These are phyloP conservation scores for Pipa parva DNA, from an alignment of 2,113 vertebrate species.

Conservation along the genomic window DNA sequence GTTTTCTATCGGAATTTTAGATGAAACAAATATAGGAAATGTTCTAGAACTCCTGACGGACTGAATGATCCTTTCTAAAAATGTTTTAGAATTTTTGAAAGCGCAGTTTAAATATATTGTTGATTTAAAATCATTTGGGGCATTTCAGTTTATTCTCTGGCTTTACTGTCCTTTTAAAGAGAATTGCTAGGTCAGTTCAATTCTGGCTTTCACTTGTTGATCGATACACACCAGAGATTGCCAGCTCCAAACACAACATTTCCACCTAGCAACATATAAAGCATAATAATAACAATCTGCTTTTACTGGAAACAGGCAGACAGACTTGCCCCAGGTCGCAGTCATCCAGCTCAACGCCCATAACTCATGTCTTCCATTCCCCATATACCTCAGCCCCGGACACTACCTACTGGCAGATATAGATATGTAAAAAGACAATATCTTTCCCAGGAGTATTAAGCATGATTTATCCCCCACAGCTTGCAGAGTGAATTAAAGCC, in stretches of 20 bases:
- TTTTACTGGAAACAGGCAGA: slow-evolving; percentile 2
- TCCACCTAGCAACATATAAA: neutral
- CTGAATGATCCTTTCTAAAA: too few species aligned
- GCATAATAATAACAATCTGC: slow-evolving; percentile 20
- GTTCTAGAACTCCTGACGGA: too few species aligned
- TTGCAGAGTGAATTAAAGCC: slow-evolving; percentile 43
- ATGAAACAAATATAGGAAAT: too few species aligned
- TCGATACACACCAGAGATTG: neutral
- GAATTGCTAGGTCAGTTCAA: slow-evolving; percentile 33
- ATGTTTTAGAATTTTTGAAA: too few species aligned
- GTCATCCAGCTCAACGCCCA: slow-evolving; percentile 14
- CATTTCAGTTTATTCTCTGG: too few species aligned
- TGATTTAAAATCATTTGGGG: neutral
- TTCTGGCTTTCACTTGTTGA: neutral
- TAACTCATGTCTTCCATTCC: slow-evolving; percentile 28
- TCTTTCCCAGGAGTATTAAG: slow-evolving; percentile 39
- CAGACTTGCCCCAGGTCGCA: slow-evolving; percentile 22
- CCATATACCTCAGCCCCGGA: slow-evolving; percentile 15
- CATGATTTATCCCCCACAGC: slow-evolving; percentile 40
- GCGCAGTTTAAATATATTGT: too few species aligned
- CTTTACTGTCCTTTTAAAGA: too few species aligned
- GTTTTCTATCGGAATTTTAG: too few species aligned
- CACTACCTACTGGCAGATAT: slow-evolving; percentile 28
- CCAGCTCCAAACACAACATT: neutral
- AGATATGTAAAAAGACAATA: slow-evolving; percentile 41